phyloP scores from a whole-genome alignment of 2,797 vertebrate genomes.

The Dicrostonyx torquatus region DNA sequence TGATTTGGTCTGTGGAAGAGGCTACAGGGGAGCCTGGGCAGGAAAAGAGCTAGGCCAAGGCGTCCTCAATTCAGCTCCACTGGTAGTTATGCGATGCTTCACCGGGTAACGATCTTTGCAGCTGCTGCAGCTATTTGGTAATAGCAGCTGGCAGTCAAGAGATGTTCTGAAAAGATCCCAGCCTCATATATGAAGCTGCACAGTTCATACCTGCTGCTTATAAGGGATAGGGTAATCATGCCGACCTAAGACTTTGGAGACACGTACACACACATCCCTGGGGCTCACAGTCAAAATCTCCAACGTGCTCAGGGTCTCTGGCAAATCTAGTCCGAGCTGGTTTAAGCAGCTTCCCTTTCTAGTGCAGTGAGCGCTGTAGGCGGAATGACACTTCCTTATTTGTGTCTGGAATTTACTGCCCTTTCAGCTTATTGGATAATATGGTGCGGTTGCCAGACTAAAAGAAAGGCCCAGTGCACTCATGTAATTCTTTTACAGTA shows the following conservation, averaged over 20 bases:
- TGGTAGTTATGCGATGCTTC: too few species aligned
- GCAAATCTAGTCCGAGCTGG: neutral
- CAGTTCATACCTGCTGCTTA: neutral
- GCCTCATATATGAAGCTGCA: neutral
- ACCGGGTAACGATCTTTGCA: neutral
- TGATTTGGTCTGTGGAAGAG: neutral
- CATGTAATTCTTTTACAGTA: neutral
- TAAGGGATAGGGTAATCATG: too few species aligned
- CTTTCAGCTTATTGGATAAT: slow-evolving; percentile 24
- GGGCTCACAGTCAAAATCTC: neutral
- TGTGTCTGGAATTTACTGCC: slow-evolving; percentile 4
- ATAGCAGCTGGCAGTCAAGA: neutral
- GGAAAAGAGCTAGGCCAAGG: neutral
- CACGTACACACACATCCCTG: neutral
- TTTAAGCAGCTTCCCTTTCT: neutral
- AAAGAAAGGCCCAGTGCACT: neutral
- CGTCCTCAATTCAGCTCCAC: neutral
- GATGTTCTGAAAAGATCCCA: neutral
- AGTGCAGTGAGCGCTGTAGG: too few species aligned
- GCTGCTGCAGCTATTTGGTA: neutral
- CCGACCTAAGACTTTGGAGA: neutral
- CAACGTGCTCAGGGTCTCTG: neutral
- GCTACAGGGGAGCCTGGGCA: neutral
- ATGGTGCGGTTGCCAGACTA: neutral
- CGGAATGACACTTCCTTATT: neutral